These are phyloP conservation scores for Grammomys dolichurus DNA, from an alignment of 2,113 vertebrate genomes.

Conservation along the genomic window DNA sequence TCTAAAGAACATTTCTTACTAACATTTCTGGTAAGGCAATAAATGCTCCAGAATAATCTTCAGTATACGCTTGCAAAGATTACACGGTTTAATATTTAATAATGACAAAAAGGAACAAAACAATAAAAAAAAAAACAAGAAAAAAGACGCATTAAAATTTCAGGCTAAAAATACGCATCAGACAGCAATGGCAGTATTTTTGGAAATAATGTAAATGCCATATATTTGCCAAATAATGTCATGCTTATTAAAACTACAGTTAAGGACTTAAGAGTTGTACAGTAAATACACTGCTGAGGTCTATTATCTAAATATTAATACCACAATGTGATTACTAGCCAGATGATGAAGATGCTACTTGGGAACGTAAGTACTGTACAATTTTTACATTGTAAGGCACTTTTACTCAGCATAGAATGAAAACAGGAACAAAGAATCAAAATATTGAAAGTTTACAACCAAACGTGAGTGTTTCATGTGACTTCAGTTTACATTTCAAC, in stretches of 20 bases:
- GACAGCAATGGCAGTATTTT: slow-evolving; percentile 88
- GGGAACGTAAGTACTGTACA: slow-evolving; percentile 90
- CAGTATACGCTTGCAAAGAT: slow-evolving; percentile 88
- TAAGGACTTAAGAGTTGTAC: slow-evolving; percentile 89
- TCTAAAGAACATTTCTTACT: slow-evolving; percentile 87
- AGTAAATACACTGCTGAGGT: slow-evolving; percentile 90
- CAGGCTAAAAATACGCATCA: slow-evolving; percentile 88
- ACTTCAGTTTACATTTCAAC: slow-evolving; percentile 81
- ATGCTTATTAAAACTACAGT: slow-evolving; percentile 91
- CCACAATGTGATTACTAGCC: slow-evolving; percentile 88
- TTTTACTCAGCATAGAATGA: slow-evolving; percentile 89
- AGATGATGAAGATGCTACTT: slow-evolving; percentile 88
- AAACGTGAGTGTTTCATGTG: slow-evolving; percentile 79
- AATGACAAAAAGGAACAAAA: slow-evolving; percentile 68
- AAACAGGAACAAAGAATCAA: slow-evolving; percentile 81
- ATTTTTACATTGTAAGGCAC: slow-evolving; percentile 91
- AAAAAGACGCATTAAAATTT: slow-evolving; percentile 83
- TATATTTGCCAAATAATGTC: slow-evolving; percentile 90
- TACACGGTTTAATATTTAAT: slow-evolving; percentile 84
- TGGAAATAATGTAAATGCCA: slow-evolving; percentile 89
- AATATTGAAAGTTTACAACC: slow-evolving; percentile 81
- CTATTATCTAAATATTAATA: slow-evolving; percentile 89
- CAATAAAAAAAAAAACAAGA: slow-evolving; percentile 11
- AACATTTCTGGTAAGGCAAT: slow-evolving; percentile 89
- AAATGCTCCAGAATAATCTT: slow-evolving; percentile 89